Evolutionary conservation across 1,140 invertebrate genomes (phyloP).

Genomic region (Palaemon carinicauda): DNA sequence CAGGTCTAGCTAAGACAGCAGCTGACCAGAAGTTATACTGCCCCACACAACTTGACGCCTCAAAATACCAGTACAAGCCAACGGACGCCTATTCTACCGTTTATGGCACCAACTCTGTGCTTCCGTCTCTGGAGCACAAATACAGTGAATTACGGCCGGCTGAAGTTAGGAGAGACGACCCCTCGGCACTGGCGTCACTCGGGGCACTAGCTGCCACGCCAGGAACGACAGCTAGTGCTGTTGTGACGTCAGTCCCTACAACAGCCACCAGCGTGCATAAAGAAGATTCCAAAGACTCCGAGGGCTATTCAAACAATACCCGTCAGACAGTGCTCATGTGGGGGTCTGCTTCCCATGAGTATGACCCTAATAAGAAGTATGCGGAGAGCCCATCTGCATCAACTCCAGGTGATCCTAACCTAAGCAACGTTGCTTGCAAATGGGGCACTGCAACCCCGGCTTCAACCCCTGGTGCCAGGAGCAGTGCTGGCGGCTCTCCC

Average conservation of each 20-base stretch:
- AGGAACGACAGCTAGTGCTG: slow-evolving; percentile 28
- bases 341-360: slow-evolving; percentile 60
- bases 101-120: slow-evolving; percentile 55
- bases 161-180: slow-evolving; percentile 47
- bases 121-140: slow-evolving; percentile 56
- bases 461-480: slow-evolving; percentile 40
- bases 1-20: slow-evolving; percentile 50
- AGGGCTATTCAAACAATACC: slow-evolving; percentile 57
- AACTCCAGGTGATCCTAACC: slow-evolving; percentile 62
- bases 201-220: slow-evolving; percentile 52
- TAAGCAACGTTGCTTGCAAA: slow-evolving; percentile 34
- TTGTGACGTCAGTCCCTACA: slow-evolving; percentile 19
- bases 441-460: slow-evolving; percentile 61
- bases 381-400: slow-evolving; percentile 65
- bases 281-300: slow-evolving; percentile 50
- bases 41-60: slow-evolving; percentile 55
- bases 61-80: slow-evolving; percentile 60
- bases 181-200: slow-evolving; percentile 46
- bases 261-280: slow-evolving; percentile 46
- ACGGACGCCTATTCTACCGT: slow-evolving; percentile 50
- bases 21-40: slow-evolving; percentile 58
- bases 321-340: slow-evolving; percentile 64
- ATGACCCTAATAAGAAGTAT: slow-evolving; percentile 59
- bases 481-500: slow-evolving; percentile 49
- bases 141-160: slow-evolving; percentile 48